Evolutionary conservation across 2,797 vertebrate species (phyloP).

Genomic region (Buceros bicornis): DNA sequence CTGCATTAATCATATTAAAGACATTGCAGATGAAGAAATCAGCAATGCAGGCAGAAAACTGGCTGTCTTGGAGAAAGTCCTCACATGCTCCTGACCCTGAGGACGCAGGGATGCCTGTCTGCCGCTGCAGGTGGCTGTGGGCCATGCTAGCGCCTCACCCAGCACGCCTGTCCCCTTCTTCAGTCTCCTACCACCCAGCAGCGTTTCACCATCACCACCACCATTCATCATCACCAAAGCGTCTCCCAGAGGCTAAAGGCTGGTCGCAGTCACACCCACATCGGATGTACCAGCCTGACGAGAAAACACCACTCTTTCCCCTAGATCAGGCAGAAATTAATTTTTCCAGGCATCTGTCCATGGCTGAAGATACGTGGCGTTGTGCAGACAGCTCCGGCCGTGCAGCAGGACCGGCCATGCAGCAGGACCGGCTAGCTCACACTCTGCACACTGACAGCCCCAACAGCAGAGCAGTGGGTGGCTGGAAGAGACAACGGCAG

Average conservation of each 20-base stretch:
- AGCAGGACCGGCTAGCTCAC: not conserved
- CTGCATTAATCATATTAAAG: slow-evolving; percentile 63
- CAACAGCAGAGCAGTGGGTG: not conserved
- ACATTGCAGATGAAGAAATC: slow-evolving; percentile 58
- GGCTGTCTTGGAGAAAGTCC: not conserved
- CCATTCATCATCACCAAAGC: not conserved
- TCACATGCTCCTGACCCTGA: not conserved
- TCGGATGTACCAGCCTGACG: rapidly evolving
- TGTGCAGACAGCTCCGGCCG: not conserved
- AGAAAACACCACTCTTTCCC: not conserved
- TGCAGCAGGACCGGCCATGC: not conserved
- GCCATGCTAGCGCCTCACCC: not conserved
- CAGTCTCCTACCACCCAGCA: not conserved
- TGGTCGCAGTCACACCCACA: rapidly evolving
- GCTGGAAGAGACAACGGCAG: rapidly evolving
- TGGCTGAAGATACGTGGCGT: not conserved
- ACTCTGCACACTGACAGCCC: rapidly evolving
- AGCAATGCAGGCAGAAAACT: not conserved
- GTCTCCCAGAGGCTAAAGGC: rapidly evolving
- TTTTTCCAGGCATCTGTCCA: not conserved
- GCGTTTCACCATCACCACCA: not conserved
- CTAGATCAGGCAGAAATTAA: not conserved
- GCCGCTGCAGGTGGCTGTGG: not conserved
- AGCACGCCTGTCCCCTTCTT: too few species aligned
- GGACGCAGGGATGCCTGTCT: not conserved